Conservation (phyloP, 2,888 invertebrate genomes). For the Drosophila pseudotalamancana region DNA sequence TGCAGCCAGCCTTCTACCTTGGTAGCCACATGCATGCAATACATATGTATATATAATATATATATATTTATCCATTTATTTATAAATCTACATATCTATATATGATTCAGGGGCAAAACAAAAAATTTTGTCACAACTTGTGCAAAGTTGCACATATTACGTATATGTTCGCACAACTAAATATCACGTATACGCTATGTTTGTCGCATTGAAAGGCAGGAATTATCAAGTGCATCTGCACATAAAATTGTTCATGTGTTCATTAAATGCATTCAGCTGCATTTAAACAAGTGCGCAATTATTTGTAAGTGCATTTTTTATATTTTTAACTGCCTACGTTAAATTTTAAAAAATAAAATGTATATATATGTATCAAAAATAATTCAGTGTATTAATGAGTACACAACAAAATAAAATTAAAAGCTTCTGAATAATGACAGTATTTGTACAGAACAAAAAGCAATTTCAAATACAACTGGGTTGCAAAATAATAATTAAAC, state of each 20-base stretch:
- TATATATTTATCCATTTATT: background rate
- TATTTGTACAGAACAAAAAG: too few relatives aligned
- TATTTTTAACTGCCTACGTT: too few relatives aligned
- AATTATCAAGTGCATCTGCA: background rate
- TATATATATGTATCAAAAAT: background rate
- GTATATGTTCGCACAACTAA: conserved; percentile 6
- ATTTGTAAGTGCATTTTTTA: too few relatives aligned
- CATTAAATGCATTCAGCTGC: conserved; percentile 26
- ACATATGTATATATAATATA: background rate
- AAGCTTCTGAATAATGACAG: background rate
- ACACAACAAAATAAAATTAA: too few relatives aligned
- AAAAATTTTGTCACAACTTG: too few relatives aligned
- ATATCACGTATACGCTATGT: conserved; percentile 11
- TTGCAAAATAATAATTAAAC: too few relatives aligned
- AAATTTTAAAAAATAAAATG: background rate
- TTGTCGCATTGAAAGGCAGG: background rate
- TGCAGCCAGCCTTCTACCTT: conserved; percentile 29
- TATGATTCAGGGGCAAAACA: too few relatives aligned
- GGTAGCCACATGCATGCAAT: background rate
- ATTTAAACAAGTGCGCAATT: conserved; percentile 16
- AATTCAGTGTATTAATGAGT: too few relatives aligned
- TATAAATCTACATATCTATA: conserved; percentile 4
- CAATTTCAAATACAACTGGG: too few relatives aligned
- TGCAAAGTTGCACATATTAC: too few relatives aligned
- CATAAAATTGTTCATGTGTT: conserved; percentile 21